A percentile compares a stretch with the other conserved stretches of the same genome.
These are phyloP conservation scores for Actinostola sp. DNA, from an alignment of 92 coral and sea anemone species.

Conservation along the genomic window DNA sequence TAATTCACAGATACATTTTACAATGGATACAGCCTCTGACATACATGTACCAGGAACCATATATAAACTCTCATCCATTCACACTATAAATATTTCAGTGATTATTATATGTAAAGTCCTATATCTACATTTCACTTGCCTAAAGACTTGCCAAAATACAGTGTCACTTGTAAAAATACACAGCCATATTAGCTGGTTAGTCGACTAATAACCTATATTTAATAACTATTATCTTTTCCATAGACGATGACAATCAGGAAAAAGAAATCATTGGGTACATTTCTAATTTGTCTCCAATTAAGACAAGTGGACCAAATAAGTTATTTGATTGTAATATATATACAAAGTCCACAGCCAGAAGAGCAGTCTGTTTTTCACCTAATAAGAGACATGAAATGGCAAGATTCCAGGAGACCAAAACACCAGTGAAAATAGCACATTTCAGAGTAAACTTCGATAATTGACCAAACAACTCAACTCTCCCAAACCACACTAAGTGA, in stretches of 20 bases:
- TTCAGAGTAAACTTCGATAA: conserved; percentile 18
- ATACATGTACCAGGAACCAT: too few species aligned
- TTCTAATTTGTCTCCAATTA: conserved; percentile 50
- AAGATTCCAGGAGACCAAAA: conserved; percentile 28
- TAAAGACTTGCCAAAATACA: too few species aligned
- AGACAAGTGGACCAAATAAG: conserved; percentile 39
- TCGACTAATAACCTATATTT: too few species aligned
- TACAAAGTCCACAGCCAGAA: conserved; percentile 26
- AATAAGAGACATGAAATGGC: conserved; percentile 11
- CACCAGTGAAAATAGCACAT: conserved; percentile 20
- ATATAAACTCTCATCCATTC: too few species aligned
- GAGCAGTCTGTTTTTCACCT: conserved; percentile 41
- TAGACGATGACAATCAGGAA: not conserved
- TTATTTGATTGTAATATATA: conserved; percentile 51
- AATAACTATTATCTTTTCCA: not conserved
- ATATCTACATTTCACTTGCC: too few species aligned
- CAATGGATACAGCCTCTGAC: too few species aligned
- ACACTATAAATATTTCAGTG: too few species aligned
- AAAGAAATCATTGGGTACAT: conserved; percentile 45
- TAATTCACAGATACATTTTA: too few species aligned
- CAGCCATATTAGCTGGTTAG: too few species aligned
- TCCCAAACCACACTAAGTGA: conserved; percentile 14
- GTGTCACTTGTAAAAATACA: too few species aligned
- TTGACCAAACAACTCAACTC: conserved; percentile 30
- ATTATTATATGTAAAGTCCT: too few species aligned